Base-by-base conservation (phyloP, 2,113 vertebrate species). In the Psittacara wagleri region DNA sequence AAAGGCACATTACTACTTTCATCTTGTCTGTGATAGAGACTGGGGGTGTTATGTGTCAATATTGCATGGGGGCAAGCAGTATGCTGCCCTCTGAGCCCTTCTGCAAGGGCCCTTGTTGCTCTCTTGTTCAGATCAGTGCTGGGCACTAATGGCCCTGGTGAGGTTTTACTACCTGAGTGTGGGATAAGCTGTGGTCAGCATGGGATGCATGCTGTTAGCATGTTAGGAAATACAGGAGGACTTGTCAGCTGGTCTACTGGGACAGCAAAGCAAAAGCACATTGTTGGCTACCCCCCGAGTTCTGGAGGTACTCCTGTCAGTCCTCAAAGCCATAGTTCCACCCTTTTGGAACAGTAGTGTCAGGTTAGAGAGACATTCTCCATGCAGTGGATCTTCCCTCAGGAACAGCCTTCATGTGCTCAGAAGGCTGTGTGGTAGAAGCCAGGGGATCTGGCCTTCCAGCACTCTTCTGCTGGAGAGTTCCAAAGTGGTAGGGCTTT, bases 321-420 rank as follows among this genome's bases (percentile, higher is more conserved):
- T 64, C 28, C 13, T 37, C n/a, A 72, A 55, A 63, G 29, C 41
- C 20, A 2, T 27, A 18, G 12, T 70, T 35, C 61, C 68, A 57
- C 18, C 12, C 35, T 35, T 13, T 8, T 90, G 52, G 52, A 20
- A 20, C 27, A 35, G 69, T 19, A 31, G n/a, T 5, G 28, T 44
- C 25, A 41, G 12, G 8, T 35, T 79, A 69, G 51, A 85, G 69
- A 51, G 18, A 17, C 7, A 19, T 17, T 39, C 12, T 78, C 14
- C 7, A 6, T 59, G 68, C 61, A 77, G n/a, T 33, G 33, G 31
- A 3, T 73, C 28, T 92, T 85, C 29, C 23, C 55, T 59, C 16
- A 24, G 51, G 37, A 83, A 4, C 10, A 29, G 18, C 4, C 16
- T 37, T 17, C 25, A 74, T 0, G 0, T 59, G 19, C 62, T 62